Evolutionary conservation across 2,888 invertebrate genomes (phyloP), one percentile per base, ranked within the genome.

Genomic region (Panopea generosa): DNA sequence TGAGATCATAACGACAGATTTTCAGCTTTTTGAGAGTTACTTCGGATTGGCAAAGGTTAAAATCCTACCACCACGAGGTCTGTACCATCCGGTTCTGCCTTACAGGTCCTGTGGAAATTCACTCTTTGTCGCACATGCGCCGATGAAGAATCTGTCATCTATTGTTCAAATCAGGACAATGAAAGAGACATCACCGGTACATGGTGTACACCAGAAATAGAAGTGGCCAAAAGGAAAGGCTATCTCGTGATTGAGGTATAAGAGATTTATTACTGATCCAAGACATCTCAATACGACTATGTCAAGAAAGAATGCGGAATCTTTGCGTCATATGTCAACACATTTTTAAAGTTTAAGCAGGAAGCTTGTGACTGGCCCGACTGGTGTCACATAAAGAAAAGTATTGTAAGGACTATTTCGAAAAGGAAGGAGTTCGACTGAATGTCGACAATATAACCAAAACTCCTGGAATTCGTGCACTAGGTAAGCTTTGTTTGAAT

Each of bases 141-240:
- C 1, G 86, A 91, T 33, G 75, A 56, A 20, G 45, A 85, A 49
- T 68, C 77, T 53, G 77, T 84, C 40, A 45, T 65, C 2, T 26
- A 57, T 2, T 93, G 92, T 67, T 27, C n/a, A 2, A 91, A 92
- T 69, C 76, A 60, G 16, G 75, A 87, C 14, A 72, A 76, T 20
- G 82, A 89, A 14, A 74, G 89, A 56, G 57, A 55, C 4, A 65
- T 92, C 2, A 63, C 29, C 0, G 89, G 92, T 7, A 90, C 90
- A 1, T 92, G 88, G 90, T 87, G 91, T 18, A 83, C 86, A 1
- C 88, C 87, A 20, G 92, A 92, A 77, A 52, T 93, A 0, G 29
- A 82, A 45, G 87, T 85, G 72, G 92, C 92, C 6, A 4, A 27
- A 90, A 0, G 76, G 59, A 76, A 77, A 26, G 91, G 90, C 0